Base-by-base conservation (phyloP, 1,140 invertebrate species). In the Heliconius himera region DNA sequence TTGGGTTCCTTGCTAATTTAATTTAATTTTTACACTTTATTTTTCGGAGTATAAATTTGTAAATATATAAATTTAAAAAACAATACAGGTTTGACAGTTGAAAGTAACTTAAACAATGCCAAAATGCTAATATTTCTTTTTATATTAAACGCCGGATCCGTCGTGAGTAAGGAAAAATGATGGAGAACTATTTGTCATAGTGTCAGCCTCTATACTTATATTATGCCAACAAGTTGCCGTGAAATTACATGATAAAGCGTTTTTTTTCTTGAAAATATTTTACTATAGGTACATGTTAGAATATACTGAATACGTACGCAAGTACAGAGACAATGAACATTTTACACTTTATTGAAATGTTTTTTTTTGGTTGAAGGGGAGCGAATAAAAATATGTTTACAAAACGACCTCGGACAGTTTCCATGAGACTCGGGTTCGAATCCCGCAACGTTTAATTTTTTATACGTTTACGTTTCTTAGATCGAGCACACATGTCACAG, bases 191-290 rank as follows among this genome's bases (percentile, higher is more conserved):
- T 56, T 56, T 56, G 54, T 56, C 54, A 56, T 56, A 56, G 54
- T 56, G 54, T 56, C 54, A 56, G n/a, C n/a, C n/a, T 22, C 9
- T 22, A 56, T 56, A 56, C n/a, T 22, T 56, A 22, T 56, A 56
- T 56, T 56, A 56, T 56, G 54, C 54, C 54, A 56, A 56, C 54
- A 56, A 56, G 54, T 56, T 56, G n/a, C 54, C 54, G 54, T 56
- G 54, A 56, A 56, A 56, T 56, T 3, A 56, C 54, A 22, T 11
- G 54, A 56, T 56, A 11, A 8, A 56, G 54, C 5, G 54, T 20
- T 11, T 22, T 56, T n/a, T 9, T 56, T 56, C n/a, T 2, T 22
- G 54, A 56, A 56, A 56, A 11, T n/a, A 56, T 22, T 56, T 51
- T 20, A 51, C 18, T 6, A 11, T 56, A 56, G n/a, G 8, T 22